Conservation (phyloP, 2,113 vertebrate genomes). For the Cyprinodon tularosa region DNA sequence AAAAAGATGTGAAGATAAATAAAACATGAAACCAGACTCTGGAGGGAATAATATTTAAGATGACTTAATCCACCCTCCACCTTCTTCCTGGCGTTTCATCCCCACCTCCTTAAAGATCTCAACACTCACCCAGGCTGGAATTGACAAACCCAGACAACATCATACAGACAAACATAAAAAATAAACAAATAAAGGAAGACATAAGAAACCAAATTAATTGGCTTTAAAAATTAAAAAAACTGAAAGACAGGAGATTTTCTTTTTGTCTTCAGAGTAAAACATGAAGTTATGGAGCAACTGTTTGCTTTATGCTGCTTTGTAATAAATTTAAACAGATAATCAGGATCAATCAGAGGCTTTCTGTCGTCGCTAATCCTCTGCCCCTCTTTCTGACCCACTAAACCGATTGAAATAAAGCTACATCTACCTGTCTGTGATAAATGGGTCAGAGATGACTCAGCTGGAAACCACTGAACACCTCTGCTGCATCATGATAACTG, state of each 20-base stretch:
- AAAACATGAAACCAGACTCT: too few species aligned
- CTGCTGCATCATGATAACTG: background rate
- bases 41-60: too few species aligned
- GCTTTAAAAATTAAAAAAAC: background rate
- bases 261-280: background rate
- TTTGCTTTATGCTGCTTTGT: background rate
- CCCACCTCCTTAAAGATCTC: too few species aligned
- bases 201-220: background rate
- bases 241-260: background rate
- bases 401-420: slow-evolving; percentile 16
- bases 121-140: too few species aligned
- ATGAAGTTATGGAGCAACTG: background rate
- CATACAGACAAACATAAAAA: background rate
- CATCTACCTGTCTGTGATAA: background rate
- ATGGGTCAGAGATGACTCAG: background rate
- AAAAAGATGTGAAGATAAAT: too few species aligned
- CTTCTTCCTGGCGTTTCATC: too few species aligned
- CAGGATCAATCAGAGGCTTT: background rate
- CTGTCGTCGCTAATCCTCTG: background rate
- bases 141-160: too few species aligned
- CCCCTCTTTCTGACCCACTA: background rate
- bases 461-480: background rate
- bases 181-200: background rate
- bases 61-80: too few species aligned
- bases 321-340: slow-evolving; percentile 4